Evolutionary conservation across 2,888 invertebrate genomes (phyloP).

Genomic region (Diadromus collaris): DNA sequence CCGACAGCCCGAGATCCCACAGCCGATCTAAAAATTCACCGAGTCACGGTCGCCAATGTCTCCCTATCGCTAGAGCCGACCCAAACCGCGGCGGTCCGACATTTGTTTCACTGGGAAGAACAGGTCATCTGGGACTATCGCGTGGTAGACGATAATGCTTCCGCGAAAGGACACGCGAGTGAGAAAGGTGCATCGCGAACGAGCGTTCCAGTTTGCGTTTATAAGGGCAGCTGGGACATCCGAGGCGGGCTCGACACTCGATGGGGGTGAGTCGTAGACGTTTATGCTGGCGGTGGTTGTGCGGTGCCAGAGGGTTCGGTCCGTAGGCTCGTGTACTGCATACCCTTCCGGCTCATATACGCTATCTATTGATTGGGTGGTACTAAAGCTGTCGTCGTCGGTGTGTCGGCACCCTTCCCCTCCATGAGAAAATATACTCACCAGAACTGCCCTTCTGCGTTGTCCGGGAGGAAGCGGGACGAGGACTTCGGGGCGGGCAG

Average conservation of each 20-base stretch:
- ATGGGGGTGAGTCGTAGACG: conserved; percentile 13
- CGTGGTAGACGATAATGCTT: not conserved
- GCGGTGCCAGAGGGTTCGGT: conserved; percentile 7
- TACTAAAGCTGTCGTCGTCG: conserved; percentile 69
- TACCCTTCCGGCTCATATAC: conserved; percentile 21
- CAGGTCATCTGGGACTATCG: conserved; percentile 16
- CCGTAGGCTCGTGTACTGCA: conserved; percentile 9
- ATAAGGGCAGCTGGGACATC: conserved; percentile 28
- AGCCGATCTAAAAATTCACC: conserved; percentile 41
- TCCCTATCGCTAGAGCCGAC: not conserved
- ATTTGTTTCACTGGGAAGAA: conserved; percentile 25
- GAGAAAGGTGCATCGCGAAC: conserved; percentile 30
- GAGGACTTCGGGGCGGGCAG: conserved; percentile 15
- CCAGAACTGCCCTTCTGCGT: conserved; percentile 36
- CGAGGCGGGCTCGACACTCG: conserved; percentile 8
- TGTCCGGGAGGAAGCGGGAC: conserved; percentile 29
- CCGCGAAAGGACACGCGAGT: conserved; percentile 19
- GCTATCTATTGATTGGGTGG: conserved; percentile 70
- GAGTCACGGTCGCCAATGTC: conserved; percentile 36
- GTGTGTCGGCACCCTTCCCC: conserved; percentile 38
- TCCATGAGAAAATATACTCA: conserved; percentile 53
- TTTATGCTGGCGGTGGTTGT: conserved; percentile 20
- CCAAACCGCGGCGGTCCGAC: conserved; percentile 13
- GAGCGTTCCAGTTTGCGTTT: conserved; percentile 26
- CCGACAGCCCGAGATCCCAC: conserved; percentile 25